Conservation (phyloP, 2,113 vertebrate species). For the Peucedramus taeniatus region DNA sequence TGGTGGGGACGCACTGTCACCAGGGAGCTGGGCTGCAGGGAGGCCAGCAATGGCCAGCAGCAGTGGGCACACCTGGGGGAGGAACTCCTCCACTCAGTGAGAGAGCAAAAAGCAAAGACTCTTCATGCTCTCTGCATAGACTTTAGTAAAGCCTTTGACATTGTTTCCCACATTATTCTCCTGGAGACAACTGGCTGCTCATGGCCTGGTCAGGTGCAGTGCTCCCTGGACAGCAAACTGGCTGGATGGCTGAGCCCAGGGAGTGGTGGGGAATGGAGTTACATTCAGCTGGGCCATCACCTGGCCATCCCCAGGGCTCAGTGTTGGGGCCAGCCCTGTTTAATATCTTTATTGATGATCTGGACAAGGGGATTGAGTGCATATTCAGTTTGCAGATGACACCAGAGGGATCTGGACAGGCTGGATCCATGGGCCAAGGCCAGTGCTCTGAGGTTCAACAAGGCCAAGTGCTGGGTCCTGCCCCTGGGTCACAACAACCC, state of each 20-base stretch:
- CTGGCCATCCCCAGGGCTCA: background rate
- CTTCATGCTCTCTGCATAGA: background rate
- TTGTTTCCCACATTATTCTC: background rate
- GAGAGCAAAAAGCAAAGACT: background rate
- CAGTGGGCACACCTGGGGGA: background rate
- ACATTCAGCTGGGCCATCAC: background rate
- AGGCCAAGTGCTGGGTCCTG: fast-evolving
- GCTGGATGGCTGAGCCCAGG: background rate
- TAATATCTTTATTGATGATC: too few species aligned
- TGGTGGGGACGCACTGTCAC: background rate
- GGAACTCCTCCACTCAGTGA: background rate
- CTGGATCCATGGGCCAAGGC: background rate
- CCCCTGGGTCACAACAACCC: background rate
- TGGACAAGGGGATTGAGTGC: background rate
- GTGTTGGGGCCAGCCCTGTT: background rate
- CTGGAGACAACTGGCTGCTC: background rate
- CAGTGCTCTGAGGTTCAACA: background rate
- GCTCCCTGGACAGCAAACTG: background rate
- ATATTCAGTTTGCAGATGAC: background rate
- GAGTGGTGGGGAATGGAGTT: background rate
- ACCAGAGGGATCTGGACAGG: background rate
- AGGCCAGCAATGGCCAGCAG: background rate
- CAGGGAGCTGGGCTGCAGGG: background rate
- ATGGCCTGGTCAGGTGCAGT: background rate
- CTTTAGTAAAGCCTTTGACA: background rate